A percentile compares a stretch with the other conserved stretches of the same genome.
phyloP scores from a whole-genome alignment of 1,140 invertebrate genomes.

The Polypedilum pembai region DNA sequence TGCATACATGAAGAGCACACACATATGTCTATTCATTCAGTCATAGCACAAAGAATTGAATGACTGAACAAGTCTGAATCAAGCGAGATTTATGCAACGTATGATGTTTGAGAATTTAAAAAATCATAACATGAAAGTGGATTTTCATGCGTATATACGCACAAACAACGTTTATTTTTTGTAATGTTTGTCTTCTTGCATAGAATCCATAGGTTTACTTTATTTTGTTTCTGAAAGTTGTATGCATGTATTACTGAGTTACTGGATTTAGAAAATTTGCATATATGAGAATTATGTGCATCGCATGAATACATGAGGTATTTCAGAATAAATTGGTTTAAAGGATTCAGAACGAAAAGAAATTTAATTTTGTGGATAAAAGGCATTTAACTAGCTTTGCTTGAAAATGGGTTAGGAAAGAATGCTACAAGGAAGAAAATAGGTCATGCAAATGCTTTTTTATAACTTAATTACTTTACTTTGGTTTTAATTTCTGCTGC shows the following conservation, averaged over 20 bases:
- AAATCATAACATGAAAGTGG: not conserved
- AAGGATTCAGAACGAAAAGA: not conserved
- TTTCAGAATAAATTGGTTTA: not conserved
- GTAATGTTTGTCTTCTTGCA: not conserved
- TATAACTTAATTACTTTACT: not conserved
- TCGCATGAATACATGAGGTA: not conserved
- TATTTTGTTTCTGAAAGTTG: not conserved
- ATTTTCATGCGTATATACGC: constrained; percentile 2
- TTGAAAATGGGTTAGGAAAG: not conserved
- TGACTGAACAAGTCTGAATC: not conserved
- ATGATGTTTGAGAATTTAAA: not conserved
- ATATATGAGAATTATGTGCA: not conserved
- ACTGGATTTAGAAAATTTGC: not conserved
- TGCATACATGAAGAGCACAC: not conserved
- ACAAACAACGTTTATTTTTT: not conserved
- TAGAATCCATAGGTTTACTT: not conserved
- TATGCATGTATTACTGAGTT: not conserved
- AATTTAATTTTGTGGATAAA: constrained; percentile 19
- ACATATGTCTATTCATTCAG: no score
- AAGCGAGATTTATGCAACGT: not conserved
- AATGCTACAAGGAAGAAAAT: not conserved
- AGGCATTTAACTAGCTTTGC: not conserved
- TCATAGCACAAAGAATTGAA: not conserved
- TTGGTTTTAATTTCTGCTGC: not conserved
- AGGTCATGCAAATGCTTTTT: not conserved